A percentile compares a stretch with the other conserved stretches of the same genome.
These are phyloP conservation scores for Tokudaia tokunoshimensis DNA, from an alignment of 2,797 vertebrate genomes.

Conservation along the genomic window DNA sequence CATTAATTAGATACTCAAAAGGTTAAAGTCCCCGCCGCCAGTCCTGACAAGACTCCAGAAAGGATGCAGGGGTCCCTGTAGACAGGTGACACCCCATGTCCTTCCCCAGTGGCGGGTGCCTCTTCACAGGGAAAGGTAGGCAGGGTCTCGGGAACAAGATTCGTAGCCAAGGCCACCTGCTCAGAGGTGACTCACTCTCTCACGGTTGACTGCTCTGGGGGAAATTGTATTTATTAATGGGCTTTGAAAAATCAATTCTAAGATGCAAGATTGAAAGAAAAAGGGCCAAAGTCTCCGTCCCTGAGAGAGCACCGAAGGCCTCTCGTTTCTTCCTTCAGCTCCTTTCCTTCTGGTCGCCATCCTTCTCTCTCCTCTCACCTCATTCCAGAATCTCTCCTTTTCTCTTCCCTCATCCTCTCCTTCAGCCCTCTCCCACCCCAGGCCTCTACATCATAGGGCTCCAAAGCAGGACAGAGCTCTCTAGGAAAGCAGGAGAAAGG, in stretches of 20 bases:
- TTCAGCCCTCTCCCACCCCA: fast-evolving
- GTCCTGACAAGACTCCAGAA: not conserved
- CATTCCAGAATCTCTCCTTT: not conserved
- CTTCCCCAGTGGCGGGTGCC: not conserved
- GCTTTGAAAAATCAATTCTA: constrained; percentile 4
- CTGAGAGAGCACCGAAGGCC: not conserved
- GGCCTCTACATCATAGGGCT: not conserved
- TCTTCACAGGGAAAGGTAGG: not conserved
- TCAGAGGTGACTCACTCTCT: not conserved
- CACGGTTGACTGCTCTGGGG: not conserved
- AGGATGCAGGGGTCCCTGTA: not conserved
- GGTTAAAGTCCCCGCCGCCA: not conserved
- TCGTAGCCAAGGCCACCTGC: not conserved
- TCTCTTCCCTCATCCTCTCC: no score
- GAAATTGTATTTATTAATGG: not conserved
- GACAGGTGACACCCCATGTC: not conserved
- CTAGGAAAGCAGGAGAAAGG: not conserved
- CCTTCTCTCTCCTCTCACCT: no score
- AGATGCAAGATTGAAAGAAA: constrained; percentile 3
- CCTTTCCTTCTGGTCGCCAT: not conserved
- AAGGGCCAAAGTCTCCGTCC: not conserved
- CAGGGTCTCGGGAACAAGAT: not conserved
- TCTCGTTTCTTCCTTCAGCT: not conserved
- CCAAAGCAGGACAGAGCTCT: not conserved
- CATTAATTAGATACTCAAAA: constrained; percentile 36